Base-by-base conservation (phyloP, 2,888 invertebrate species). In the Agrochola lychnidis region DNA sequence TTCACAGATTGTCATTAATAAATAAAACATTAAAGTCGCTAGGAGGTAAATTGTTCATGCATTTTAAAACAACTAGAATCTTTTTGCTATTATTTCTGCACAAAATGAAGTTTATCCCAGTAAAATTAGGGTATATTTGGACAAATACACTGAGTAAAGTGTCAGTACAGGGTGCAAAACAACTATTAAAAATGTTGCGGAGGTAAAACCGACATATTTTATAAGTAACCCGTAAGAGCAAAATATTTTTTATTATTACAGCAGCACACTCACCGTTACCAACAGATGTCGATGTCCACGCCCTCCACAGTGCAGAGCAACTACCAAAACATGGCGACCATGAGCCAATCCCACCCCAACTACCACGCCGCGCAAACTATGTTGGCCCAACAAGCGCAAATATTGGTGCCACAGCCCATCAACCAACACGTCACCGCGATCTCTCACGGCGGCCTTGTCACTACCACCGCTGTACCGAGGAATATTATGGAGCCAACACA, bases 261-360 rank as follows among this genome's bases (percentile, higher is more conserved):
- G 94, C 94, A 96, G 93, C 94, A 94, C 68, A 76, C 93, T 10
- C 94, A 95, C 80, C 94, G 96, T 79, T 95, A 95, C 91, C 96
- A 95, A 82, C 96, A 90, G 59, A 96, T 96, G 96, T 93, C 97
- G 2, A 90, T 95, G 83, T 96, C 97, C 0, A 94, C 96, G 9
- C 96, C 96, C 2, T 86, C 92, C 6, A 86, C 92, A 4, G 90
- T 86, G 3, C 93, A 89, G 64, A 87, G 92, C 90, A 94, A 91
- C 89, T 95, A 95, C 87, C 95, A 95, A 78, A 94, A 94, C 91
- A 88, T 93, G 88, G 89, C 94, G 14, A 91, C 93, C 62, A 96
- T 96, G 96, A 93, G 94, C 86, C 96, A 95, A 67, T 95, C 95
- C 22, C 96, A 95, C 76, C 96, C 95, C 22, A 92, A 91, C 87